phyloP scores from a whole-genome alignment of 1,140 invertebrate species.

The Eriocheir sinensis region DNA sequence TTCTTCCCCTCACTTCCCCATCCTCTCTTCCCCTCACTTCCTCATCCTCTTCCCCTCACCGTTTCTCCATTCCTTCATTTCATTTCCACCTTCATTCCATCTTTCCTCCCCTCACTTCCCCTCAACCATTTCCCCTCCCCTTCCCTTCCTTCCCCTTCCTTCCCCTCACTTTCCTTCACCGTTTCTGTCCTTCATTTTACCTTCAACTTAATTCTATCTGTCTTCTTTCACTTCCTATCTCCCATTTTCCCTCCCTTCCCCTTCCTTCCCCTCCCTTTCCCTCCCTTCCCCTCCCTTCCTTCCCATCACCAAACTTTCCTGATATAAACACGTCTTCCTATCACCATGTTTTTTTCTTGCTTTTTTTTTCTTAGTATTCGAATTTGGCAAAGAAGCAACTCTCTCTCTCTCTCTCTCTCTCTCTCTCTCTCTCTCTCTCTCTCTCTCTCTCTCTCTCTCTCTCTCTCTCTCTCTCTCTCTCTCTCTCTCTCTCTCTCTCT shows the following conservation, averaged over 20 bases:
- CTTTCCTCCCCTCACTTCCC: not conserved
- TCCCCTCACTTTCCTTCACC: not conserved
- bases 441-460: not conserved
- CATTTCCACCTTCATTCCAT: not conserved
- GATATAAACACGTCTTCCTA: not conserved
- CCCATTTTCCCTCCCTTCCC: not conserved
- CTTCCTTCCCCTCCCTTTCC: not conserved
- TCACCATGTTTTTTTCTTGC: not conserved
- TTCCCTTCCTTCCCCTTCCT: not conserved
- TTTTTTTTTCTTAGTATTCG: not conserved
- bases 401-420: constrained; percentile 7
- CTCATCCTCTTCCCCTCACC: not conserved
- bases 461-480: not conserved
- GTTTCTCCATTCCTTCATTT: not conserved
- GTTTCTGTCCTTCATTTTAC: not conserved
- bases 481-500: constrained; percentile 38
- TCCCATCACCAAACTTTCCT: not conserved
- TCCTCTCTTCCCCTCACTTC: not conserved
- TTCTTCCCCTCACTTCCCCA: not conserved
- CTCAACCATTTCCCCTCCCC: not conserved
- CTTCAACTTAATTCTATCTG: not conserved
- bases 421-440: not conserved
- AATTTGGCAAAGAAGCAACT: not conserved
- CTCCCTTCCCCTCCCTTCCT: not conserved
- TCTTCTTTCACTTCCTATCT: not conserved